A percentile compares a stretch with the other conserved stretches of the same genome.
Evolutionary conservation across 2,797 vertebrate species (phyloP).

Genomic region (Phataginus tricuspis): DNA sequence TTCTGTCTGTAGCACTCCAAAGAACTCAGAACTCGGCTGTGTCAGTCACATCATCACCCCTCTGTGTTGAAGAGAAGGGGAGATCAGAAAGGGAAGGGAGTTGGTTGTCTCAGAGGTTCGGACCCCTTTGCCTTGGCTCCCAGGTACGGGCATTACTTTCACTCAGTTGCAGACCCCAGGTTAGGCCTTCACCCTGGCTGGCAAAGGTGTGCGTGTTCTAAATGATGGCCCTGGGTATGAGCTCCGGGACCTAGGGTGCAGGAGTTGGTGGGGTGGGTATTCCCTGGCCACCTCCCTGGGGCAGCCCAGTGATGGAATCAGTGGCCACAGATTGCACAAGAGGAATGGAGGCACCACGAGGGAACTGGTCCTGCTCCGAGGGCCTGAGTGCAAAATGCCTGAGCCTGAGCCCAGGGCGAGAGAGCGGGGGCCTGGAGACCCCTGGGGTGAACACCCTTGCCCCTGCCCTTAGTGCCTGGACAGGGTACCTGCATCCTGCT

Average conservation of each 20-base stretch:
- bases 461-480: neutral
- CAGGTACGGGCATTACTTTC: neutral
- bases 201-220: neutral
- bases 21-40: neutral
- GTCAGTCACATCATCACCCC: neutral
- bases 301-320: neutral
- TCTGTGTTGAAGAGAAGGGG: neutral
- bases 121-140: neutral
- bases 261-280: too few species aligned
- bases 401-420: neutral
- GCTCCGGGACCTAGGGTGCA: neutral
- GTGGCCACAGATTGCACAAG: neutral
- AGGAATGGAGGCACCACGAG: neutral
- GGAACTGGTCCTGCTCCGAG: neutral
- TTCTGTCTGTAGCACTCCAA: neutral
- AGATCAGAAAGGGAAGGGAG: neutral
- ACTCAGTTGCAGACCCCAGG: neutral
- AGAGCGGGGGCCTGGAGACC: neutral
- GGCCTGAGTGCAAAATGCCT: neutral
- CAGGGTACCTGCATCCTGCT: slow-evolving; percentile 77
- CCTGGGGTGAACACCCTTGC: neutral
- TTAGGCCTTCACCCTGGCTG: neutral
- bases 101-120: neutral
- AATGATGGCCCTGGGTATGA: neutral
- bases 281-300: neutral